Evolutionary conservation across 2,113 vertebrate genomes (phyloP).

Genomic region (Aptenodytes forsteri): DNA sequence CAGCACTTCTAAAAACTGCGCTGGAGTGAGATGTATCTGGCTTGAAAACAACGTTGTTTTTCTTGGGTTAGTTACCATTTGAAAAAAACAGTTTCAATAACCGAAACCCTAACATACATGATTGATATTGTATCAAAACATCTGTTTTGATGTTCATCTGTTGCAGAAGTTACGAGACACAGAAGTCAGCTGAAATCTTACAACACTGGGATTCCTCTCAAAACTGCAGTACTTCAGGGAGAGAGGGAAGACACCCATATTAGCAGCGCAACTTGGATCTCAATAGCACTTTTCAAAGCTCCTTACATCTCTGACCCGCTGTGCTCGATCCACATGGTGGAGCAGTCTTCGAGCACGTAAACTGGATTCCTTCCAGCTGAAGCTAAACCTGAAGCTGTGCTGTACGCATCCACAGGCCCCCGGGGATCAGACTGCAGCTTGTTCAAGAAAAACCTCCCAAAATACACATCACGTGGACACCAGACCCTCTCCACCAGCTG

Average conservation of each 20-base stretch:
- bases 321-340: neutral
- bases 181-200: neutral
- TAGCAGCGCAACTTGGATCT: neutral
- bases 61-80: neutral
- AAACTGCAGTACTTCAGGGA: neutral
- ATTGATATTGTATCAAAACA: neutral
- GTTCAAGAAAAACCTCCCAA: too few species aligned
- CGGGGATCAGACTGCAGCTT: neutral
- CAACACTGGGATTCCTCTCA: neutral
- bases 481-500: neutral
- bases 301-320: neutral
- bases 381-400: neutral
- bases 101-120: fast-evolving
- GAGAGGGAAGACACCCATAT: neutral
- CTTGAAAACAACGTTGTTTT: neutral
- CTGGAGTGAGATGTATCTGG: neutral
- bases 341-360: neutral
- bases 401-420: neutral
- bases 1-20: neutral
- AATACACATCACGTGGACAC: fast-evolving
- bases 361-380: neutral
- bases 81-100: neutral
- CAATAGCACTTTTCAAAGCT: neutral
- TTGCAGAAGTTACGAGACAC: neutral
- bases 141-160: too few species aligned